phyloP scores from a whole-genome alignment of 2,797 vertebrate genomes.

The Typhlichthys subterraneus region DNA sequence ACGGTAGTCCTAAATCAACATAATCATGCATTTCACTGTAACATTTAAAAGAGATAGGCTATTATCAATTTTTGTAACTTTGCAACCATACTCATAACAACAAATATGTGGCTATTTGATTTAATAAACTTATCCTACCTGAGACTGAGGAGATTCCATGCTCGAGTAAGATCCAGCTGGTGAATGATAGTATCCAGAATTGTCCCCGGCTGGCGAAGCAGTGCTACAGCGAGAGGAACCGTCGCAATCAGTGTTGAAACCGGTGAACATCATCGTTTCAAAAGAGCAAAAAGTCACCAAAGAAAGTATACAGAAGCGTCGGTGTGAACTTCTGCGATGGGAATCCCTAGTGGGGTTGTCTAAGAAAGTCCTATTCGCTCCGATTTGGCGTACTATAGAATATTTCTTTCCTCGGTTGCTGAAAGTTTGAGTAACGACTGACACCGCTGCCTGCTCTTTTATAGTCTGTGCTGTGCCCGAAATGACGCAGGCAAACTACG shows the following conservation, averaged over 20 bases:
- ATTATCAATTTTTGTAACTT: no score
- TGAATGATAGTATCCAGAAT: constrained; percentile 85
- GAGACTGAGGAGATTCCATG: constrained; percentile 86
- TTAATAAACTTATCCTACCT: constrained; percentile 76
- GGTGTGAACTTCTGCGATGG: constrained; percentile 26
- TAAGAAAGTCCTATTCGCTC: constrained; percentile 11
- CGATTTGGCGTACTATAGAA: neutral
- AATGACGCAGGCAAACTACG: constrained; percentile 50
- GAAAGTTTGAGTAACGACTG: constrained; percentile 63
- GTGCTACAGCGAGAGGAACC: constrained; percentile 94
- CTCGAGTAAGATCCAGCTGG: constrained; percentile 90
- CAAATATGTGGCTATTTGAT: neutral
- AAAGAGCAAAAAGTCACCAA: constrained; percentile 21
- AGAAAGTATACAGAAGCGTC: constrained; percentile 13
- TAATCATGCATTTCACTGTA: no score
- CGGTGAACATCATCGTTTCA: constrained; percentile 85
- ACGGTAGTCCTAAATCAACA: no score
- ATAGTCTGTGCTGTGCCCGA: constrained; percentile 18
- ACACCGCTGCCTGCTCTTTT: constrained; percentile 34
- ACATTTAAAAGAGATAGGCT: no score
- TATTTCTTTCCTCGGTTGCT: constrained; percentile 4
- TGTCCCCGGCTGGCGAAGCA: constrained; percentile 89
- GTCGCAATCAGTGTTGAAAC: constrained; percentile 87
- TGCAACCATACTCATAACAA: no score
- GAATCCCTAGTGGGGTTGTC: constrained; percentile 39